Conservation (phyloP, 2,113 vertebrate genomes). For the Tyrannus savana region DNA sequence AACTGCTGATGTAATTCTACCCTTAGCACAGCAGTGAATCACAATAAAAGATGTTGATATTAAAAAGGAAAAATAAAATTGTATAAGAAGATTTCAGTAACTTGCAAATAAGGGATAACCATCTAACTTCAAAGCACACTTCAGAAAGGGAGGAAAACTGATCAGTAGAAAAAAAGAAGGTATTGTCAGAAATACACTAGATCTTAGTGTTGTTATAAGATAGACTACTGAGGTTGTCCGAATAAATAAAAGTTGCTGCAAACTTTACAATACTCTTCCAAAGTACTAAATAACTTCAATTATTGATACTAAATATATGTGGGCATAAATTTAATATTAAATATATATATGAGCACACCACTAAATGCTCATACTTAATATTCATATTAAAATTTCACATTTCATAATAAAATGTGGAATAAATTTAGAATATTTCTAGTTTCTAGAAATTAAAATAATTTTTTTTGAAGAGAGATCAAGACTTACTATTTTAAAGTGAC, state of each 20-base stretch:
- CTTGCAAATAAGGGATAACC: not conserved
- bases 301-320: not conserved
- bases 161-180: not conserved
- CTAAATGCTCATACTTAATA: not conserved
- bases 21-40: not conserved
- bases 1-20: not conserved
- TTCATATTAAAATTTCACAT: not conserved
- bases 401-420: not conserved
- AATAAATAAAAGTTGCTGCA: not conserved
- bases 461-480: not conserved
- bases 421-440: not conserved
- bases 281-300: not conserved
- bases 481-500: not conserved
- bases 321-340: not conserved
- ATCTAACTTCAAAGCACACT: not conserved
- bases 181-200: not conserved
- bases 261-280: not conserved
- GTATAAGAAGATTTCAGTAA: not conserved
- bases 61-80: not conserved
- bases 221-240: not conserved
- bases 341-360: not conserved
- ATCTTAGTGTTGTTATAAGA: not conserved
- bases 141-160: not conserved
- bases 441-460: not conserved
- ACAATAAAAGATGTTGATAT: not conserved